Conservation (phyloP, 2,797 vertebrate species). For the Channa striata region DNA sequence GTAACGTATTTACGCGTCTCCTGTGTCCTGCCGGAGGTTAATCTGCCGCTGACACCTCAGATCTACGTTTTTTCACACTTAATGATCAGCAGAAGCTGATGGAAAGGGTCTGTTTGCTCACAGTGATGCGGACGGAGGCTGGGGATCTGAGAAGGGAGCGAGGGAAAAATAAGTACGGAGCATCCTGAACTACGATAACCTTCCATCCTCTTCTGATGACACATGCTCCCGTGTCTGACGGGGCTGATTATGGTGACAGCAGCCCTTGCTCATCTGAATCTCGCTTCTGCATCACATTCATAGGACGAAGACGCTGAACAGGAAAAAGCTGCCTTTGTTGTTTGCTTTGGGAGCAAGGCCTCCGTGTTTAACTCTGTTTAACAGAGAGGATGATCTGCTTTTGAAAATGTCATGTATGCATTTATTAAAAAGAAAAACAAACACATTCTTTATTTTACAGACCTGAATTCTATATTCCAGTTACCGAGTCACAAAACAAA, state of each 20-base stretch:
- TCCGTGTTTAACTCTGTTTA: constrained; percentile 21
- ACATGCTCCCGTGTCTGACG: constrained; percentile 52
- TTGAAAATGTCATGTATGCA: not conserved
- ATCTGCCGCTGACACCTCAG: constrained; percentile 26
- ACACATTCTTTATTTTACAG: not conserved
- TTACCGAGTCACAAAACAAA: not conserved
- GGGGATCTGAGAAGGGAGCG: constrained; percentile 7
- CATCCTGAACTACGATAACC: constrained; percentile 58
- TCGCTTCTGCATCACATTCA: constrained; percentile 31
- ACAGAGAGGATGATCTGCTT: not conserved
- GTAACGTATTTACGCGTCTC: too few species aligned
- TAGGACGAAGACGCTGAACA: constrained; percentile 38
- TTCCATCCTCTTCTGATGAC: constrained; percentile 63
- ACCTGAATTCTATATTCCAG: not conserved
- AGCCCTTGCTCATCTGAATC: constrained; percentile 46
- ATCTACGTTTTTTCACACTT: constrained; percentile 61
- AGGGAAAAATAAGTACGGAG: constrained; percentile 43
- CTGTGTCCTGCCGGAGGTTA: constrained; percentile 7
- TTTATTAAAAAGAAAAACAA: constrained; percentile 8
- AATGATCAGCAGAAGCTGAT: constrained; percentile 52
- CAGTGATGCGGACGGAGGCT: constrained; percentile 17
- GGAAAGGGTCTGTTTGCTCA: constrained; percentile 56
- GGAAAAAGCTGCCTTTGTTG: constrained; percentile 20
- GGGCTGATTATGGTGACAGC: constrained; percentile 56
- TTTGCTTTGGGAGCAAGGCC: constrained; percentile 31